Conservation (phyloP, 2,797 vertebrate species). For the Labeo calbasu region DNA sequence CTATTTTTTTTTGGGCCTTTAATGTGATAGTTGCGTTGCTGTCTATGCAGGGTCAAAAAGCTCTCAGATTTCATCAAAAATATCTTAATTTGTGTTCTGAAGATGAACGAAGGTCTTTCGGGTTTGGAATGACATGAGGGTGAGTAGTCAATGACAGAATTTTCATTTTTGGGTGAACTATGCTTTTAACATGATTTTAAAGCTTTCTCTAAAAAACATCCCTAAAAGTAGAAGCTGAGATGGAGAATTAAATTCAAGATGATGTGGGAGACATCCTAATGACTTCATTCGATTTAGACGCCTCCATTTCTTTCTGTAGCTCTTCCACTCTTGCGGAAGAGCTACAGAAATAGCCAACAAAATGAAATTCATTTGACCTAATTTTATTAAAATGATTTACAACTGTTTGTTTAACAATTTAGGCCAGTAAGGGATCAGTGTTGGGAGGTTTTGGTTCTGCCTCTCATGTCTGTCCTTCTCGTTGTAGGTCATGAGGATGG, state of each 20-base stretch:
- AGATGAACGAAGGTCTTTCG: too few species aligned
- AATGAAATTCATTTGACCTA: conserved; percentile 23
- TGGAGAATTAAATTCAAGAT: conserved; percentile 47
- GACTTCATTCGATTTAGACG: conserved; percentile 43
- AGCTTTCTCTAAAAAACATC: conserved; percentile 37
- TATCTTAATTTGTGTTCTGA: too few species aligned
- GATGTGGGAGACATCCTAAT: conserved; percentile 42
- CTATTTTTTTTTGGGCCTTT: too few species aligned
- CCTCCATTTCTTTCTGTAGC: not conserved
- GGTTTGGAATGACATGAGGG: too few species aligned
- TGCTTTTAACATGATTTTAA: conserved; percentile 27
- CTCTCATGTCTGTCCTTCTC: conserved; percentile 17
- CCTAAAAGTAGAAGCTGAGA: conserved; percentile 38
- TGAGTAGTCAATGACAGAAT: too few species aligned
- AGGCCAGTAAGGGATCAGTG: conserved; percentile 11
- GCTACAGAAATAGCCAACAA: conserved; percentile 31
- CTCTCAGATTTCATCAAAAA: too few species aligned
- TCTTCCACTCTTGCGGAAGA: conserved; percentile 8
- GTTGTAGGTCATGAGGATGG: conserved; percentile 56
- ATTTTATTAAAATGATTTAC: conserved; percentile 40
- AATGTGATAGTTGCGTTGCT: too few species aligned
- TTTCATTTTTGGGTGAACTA: too few species aligned
- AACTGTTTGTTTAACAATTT: conserved; percentile 28
- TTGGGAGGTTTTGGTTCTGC: not conserved
- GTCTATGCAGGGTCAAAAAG: too few species aligned